Base-by-base conservation (phyloP, 2,797 vertebrate genomes). In the Catamblyrhynchus diadema region DNA sequence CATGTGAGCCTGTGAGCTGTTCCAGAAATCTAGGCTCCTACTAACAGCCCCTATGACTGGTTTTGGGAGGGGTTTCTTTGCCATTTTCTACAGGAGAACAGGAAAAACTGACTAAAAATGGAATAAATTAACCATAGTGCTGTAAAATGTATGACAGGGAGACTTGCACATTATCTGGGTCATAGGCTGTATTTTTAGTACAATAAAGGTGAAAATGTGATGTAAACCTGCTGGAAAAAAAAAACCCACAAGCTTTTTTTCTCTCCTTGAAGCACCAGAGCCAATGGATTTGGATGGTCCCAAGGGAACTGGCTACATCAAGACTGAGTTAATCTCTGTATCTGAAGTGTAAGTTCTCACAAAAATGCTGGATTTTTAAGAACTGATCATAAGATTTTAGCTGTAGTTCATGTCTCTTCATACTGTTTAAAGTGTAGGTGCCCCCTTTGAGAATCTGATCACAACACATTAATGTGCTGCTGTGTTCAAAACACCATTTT, bases 241-340 rank as follows among this genome's bases (percentile, higher is more conserved):
- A 7, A 33, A 39, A 7, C 2, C 4, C 56, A 69, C 3, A 39
- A 51, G 12, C 18, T 32, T n/a, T 71, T 71, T 42, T 56, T 66
- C 50, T 61, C 30, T 81, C 32, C 64, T 92, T 71, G 48, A 88
- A 99, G 99, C 98, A 44, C 81, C 97, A 23, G 99, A 99, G 91
- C 98, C 99, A 3, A 99, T 99, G 99, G 99, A 99, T 64, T 97
- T 99, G 62, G 99, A 99, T 64, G 97, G 97, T 60, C 97, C 97
- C 61, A 91, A 98, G 94, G 93, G 97, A 89, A 98, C 95, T 0
- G 99, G 98, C 86, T 99, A 99, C 97, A 99, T 99, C 98, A 99
- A 98, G 97, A 99, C 99, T 2, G 99, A 99, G 86, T 98, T 99
- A 95, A 99, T 99, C 86, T 99, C 99, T 3, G 98, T 99, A 51